phyloP scores from a whole-genome alignment of 2,888 invertebrate genomes.

The Suillia variegata region DNA sequence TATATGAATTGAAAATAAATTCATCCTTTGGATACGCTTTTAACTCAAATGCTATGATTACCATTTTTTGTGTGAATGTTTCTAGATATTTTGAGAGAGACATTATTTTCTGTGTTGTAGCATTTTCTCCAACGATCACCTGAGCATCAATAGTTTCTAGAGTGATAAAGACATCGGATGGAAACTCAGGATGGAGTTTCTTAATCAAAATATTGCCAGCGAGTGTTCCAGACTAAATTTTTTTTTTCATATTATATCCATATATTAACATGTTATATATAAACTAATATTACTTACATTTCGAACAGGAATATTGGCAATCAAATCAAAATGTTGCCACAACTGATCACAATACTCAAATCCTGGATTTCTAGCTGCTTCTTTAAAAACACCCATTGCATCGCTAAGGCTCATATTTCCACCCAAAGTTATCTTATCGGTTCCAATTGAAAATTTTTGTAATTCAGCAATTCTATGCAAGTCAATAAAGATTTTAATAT shows the following conservation, averaged over 20 bases:
- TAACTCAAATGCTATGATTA: constrained; percentile 67
- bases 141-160: constrained; percentile 43
- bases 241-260: no score
- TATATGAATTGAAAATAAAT: constrained; percentile 67
- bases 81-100: constrained; percentile 64
- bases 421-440: constrained; percentile 40
- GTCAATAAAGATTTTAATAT: constrained; percentile 66
- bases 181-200: constrained; percentile 67
- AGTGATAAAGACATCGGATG: constrained; percentile 69
- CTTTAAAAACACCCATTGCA: constrained; percentile 61
- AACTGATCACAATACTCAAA: constrained; percentile 63
- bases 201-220: constrained; percentile 73
- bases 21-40: constrained; percentile 62
- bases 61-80: constrained; percentile 67
- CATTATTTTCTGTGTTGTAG: constrained; percentile 44
- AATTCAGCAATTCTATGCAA: constrained; percentile 67
- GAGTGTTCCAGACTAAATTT: constrained; percentile 65
- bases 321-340: constrained; percentile 65
- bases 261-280: no score
- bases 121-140: constrained; percentile 28
- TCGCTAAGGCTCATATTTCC: constrained; percentile 63
- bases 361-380: constrained; percentile 54
- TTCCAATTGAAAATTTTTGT: constrained; percentile 54
- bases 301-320: constrained; percentile 70
- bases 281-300: constrained; percentile 68